Conservation (phyloP, 2,797 vertebrate genomes). For the Lutjanus campechanus region DNA sequence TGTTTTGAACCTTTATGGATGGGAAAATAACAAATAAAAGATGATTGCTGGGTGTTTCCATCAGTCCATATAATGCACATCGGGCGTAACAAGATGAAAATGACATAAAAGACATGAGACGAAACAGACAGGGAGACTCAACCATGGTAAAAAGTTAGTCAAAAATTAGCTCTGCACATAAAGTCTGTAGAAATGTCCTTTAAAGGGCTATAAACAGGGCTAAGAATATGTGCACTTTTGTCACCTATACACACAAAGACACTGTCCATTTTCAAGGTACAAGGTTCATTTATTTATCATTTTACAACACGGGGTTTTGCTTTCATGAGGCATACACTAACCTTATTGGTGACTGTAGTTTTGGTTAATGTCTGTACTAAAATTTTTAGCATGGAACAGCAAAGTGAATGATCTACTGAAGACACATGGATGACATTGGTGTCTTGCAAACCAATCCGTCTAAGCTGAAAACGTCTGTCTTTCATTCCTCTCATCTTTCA, state of each 20-base stretch:
- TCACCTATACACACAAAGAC: constrained; percentile 6
- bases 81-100: too few relatives aligned
- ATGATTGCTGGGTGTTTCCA: too few relatives aligned
- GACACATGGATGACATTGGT: constrained; percentile 3
- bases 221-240: not conserved
- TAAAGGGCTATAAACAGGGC: too few relatives aligned
- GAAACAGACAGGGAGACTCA: too few relatives aligned
- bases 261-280: not conserved
- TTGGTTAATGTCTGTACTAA: not conserved
- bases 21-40: too few relatives aligned
- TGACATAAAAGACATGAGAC: too few relatives aligned
- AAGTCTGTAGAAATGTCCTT: too few relatives aligned
- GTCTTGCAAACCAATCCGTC: not conserved
- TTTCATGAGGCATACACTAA: not conserved
- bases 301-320: not conserved
- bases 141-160: too few relatives aligned
- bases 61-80: too few relatives aligned
- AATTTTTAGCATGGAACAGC: not conserved
- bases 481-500: constrained; percentile 12
- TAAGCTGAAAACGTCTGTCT: not conserved
- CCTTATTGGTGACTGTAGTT: not conserved
- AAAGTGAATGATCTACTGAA: constrained; percentile 5
- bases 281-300: not conserved
- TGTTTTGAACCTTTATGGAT: too few relatives aligned
- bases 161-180: too few relatives aligned